Base-by-base conservation (phyloP, 2,888 invertebrate genomes). In the Drosophila dives region DNA sequence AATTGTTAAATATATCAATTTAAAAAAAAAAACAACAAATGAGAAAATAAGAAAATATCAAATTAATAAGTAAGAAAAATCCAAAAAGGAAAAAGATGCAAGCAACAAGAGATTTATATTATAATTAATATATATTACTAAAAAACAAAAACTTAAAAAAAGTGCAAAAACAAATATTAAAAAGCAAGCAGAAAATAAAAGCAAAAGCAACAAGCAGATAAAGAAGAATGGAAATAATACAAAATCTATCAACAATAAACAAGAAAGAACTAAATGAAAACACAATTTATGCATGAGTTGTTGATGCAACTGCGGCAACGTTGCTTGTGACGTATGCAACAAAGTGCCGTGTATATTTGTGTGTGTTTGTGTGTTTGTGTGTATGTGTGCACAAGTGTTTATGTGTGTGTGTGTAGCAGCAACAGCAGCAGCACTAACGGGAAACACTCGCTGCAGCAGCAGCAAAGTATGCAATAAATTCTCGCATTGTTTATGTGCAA, bases 381-480 rank as follows among this genome's bases (percentile, higher is more conserved):
- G 40, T 69, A 64, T 71, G 64, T 68, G 66, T 68, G 62, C 62
- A 45, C 15, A 45, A 23, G 66, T 49, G 54, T 51, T 26, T 48
- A 45, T 34, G 17, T 38, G 51, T 54, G 49, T 77, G 45, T 67
- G 36, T 61, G 61, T 63, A 60, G 71, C 69, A 77, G 69, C 77
- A 77, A 55, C 62, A 75, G 71, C 63, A 72, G 40, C 61, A 54
- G 48, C 67, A 72, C 70, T 62, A 77, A 70, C 75, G 61, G 45
- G 4, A 45, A 45, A 56, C 77, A 81, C 73, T 89, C 83, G 85
- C 64, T 78, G 85, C 77, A 80, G 77, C 59, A 69, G 79, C 90
- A 80, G 88, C 81, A 90, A 90, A 86, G 89, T 90, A 86, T 86
- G 90, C 88, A 88, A 89, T 90, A 85, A 86, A 82, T 89, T 90